Conservation (phyloP, 2,113 vertebrate species). For the Kryptolebias marmoratus region DNA sequence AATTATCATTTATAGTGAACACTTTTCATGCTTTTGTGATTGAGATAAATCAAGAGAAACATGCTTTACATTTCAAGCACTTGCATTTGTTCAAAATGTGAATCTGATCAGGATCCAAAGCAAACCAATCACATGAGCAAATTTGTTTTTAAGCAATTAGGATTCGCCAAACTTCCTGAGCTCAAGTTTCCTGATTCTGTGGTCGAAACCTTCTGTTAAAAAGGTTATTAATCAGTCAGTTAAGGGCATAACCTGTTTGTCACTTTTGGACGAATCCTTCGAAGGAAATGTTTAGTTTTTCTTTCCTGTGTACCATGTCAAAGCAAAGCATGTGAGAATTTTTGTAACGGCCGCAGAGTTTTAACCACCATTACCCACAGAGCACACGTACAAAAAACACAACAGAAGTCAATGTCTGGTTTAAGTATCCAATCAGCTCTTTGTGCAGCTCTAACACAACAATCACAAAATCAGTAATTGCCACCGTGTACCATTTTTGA, state of each 20-base stretch:
- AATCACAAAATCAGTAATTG: constrained; percentile 3
- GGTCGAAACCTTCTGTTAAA: not conserved
- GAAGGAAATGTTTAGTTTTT: not conserved
- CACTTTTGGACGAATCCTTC: not conserved
- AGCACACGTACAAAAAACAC: too few relatives aligned
- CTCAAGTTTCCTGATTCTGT: not conserved
- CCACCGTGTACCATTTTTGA: constrained; percentile 20
- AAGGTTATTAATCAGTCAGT: not conserved
- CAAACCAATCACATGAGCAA: not conserved
- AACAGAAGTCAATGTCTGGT: constrained; percentile 2
- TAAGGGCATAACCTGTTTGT: not conserved
- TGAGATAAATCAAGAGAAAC: not conserved
- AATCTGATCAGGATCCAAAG: not conserved
- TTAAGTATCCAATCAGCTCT: constrained; percentile 6
- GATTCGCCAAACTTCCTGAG: not conserved
- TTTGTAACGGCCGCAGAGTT: not conserved
- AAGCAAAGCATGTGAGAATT: not conserved
- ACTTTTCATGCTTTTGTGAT: not conserved
- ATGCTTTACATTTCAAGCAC: constrained; percentile 21
- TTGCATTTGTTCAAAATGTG: not conserved
- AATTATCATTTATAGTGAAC: constrained; percentile 7
- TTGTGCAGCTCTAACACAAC: not conserved
- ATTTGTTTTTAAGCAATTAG: not conserved
- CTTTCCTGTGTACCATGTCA: not conserved
- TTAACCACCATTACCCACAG: too few relatives aligned